Evolutionary conservation across 2,797 vertebrate genomes (phyloP).

Genomic region (Lerista edwardsae): DNA sequence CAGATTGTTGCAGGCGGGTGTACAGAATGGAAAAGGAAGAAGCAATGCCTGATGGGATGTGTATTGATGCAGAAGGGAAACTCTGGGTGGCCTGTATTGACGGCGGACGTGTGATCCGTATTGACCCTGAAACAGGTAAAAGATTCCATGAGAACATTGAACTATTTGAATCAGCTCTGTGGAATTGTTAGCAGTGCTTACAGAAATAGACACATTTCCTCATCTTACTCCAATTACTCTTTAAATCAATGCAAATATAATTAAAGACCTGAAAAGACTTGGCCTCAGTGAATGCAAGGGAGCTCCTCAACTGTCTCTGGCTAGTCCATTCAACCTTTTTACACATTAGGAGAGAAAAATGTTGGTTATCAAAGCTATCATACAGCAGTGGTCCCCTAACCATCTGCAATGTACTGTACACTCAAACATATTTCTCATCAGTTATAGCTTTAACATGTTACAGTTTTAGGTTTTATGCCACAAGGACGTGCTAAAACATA

Average conservation of each 20-base stretch:
- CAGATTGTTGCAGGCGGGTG: conserved; percentile 82
- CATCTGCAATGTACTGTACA: not conserved
- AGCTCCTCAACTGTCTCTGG: not conserved
- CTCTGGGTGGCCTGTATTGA: conserved; percentile 91
- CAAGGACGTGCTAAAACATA: not conserved
- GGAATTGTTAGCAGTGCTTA: not conserved
- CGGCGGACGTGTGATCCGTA: conserved; percentile 81
- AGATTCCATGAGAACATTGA: not conserved
- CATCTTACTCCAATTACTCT: too few species aligned
- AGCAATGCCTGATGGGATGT: conserved; percentile 88
- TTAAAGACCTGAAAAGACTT: not conserved
- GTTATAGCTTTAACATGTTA: not conserved
- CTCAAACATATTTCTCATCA: too few species aligned
- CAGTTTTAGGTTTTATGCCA: not conserved
- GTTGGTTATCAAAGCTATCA: not conserved
- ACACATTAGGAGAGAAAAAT: not conserved
- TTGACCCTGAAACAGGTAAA: conserved; percentile 86
- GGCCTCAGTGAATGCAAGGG: not conserved
- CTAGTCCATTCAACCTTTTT: not conserved
- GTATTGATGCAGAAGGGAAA: conserved; percentile 80
- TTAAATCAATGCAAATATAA: too few species aligned
- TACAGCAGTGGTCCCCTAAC: not conserved
- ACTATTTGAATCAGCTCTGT: not conserved
- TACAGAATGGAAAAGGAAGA: conserved; percentile 82
- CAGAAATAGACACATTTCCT: too few species aligned